phyloP scores from a whole-genome alignment of 2,797 vertebrate species.

The Sardinella longiceps region DNA sequence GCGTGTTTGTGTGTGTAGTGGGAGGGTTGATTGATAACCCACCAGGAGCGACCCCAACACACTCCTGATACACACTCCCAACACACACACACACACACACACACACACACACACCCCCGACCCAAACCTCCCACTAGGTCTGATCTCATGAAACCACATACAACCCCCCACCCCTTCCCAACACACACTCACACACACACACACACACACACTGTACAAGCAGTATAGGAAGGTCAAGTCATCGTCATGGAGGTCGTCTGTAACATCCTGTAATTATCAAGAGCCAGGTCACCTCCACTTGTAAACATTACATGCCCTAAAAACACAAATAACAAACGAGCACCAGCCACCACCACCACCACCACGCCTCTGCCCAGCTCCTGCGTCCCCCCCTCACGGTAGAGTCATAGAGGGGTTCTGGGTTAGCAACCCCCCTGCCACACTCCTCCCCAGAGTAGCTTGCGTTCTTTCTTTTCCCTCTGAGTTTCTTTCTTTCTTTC shows the following conservation, averaged over 20 bases:
- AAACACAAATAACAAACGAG: background rate
- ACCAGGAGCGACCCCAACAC: background rate
- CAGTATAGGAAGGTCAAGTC: conserved; percentile 10
- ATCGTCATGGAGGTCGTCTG: conserved; percentile 33
- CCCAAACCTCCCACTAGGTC: conserved; percentile 13
- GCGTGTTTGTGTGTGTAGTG: too few species aligned
- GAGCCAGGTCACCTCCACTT: conserved; percentile 23
- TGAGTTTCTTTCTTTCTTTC: too few species aligned
- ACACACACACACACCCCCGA: conserved; percentile 24
- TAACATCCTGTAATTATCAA: conserved; percentile 48
- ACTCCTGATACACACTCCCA: background rate
- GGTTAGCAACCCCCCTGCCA: background rate
- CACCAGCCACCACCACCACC: background rate
- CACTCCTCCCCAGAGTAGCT: too few species aligned
- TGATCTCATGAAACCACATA: conserved; percentile 38
- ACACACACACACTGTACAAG: background rate
- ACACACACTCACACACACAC: conserved; percentile 35
- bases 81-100: conserved; percentile 27
- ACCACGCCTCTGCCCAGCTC: background rate
- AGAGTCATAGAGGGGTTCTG: background rate
- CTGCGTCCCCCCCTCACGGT: background rate
- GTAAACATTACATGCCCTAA: conserved; percentile 40
- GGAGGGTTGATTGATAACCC: conserved; percentile 4
- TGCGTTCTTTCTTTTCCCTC: too few species aligned
- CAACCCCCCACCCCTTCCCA: too few species aligned